A percentile compares a stretch with the other conserved stretches of the same genome.
phyloP scores from a whole-genome alignment of 2,888 invertebrate species.

The Pammene fasciana region DNA sequence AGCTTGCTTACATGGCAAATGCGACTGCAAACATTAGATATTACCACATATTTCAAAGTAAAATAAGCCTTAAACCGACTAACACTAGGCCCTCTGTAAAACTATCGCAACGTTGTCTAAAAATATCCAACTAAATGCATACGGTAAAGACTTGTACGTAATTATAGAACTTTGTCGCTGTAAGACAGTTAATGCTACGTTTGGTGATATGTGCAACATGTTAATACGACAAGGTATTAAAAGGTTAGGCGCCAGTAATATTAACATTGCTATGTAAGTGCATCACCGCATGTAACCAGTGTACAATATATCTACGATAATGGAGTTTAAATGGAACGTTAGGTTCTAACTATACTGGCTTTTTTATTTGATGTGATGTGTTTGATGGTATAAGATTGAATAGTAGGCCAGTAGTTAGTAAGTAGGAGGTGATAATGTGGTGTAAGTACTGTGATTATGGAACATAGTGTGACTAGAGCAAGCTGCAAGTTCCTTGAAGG shows the following conservation, averaged over 20 bases:
- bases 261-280: background rate
- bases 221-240: slow-evolving; percentile 24
- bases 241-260: slow-evolving; percentile 24
- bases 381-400: background rate
- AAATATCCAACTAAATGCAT: slow-evolving; percentile 54
- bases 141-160: too few relatives aligned
- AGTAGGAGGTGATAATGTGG: slow-evolving; percentile 15
- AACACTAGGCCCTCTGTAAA: background rate
- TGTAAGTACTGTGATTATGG: slow-evolving; percentile 12
- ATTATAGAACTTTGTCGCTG: slow-evolving; percentile 23
- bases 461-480: background rate
- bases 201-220: slow-evolving; percentile 3
- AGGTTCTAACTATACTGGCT: background rate
- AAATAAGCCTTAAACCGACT: background rate
- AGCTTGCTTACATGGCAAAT: slow-evolving; percentile 21
- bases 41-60: background rate
- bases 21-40: slow-evolving; percentile 24
- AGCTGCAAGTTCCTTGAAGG: slow-evolving; percentile 10
- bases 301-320: background rate
- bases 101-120: slow-evolving; percentile 48
- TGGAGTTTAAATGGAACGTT: too few relatives aligned
- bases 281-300: background rate
- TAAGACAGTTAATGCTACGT: slow-evolving; percentile 6
- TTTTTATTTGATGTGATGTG: background rate
- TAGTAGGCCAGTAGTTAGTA: background rate